Evolutionary conservation across 2,888 invertebrate species (phyloP).

Genomic region (Amiota communis): DNA sequence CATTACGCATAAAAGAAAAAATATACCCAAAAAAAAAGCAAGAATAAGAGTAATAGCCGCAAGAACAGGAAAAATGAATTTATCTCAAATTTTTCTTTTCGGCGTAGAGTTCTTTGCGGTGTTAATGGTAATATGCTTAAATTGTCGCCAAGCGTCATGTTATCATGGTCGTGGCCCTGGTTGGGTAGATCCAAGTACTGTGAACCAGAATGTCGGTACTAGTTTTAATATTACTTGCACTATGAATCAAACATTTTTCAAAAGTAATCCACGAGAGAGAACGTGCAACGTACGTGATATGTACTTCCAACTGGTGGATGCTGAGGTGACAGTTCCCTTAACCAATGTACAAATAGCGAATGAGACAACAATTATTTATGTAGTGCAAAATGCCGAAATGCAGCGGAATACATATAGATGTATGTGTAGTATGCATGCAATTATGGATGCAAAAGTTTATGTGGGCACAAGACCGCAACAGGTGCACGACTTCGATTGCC

Average conservation of each 20-base stretch:
- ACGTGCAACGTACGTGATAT: slow-evolving; percentile 58
- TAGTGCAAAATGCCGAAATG: slow-evolving; percentile 53
- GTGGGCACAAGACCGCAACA: slow-evolving; percentile 77
- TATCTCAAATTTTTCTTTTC: background rate
- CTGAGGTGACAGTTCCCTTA: slow-evolving; percentile 28
- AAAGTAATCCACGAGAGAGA: slow-evolving; percentile 23
- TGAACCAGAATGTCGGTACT: slow-evolving; percentile 61
- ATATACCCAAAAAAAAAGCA: background rate
- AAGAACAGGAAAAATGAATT: background rate
- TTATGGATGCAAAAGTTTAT: slow-evolving; percentile 55
- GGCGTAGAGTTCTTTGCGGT: slow-evolving; percentile 1
- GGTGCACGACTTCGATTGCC: slow-evolving; percentile 82
- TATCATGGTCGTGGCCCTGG: slow-evolving; percentile 50
- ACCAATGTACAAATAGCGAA: slow-evolving; percentile 45
- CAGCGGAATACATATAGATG: slow-evolving; percentile 59
- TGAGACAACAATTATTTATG: slow-evolving; percentile 60
- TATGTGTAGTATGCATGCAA: slow-evolving; percentile 61
- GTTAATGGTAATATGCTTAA: slow-evolving; percentile 14
- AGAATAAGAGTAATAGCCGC: background rate
- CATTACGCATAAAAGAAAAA: background rate
- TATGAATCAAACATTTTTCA: slow-evolving; percentile 56
- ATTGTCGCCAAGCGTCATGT: slow-evolving; percentile 15
- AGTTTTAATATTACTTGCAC: slow-evolving; percentile 66
- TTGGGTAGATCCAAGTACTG: slow-evolving; percentile 55
- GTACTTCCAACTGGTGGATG: slow-evolving; percentile 52